Conservation (phyloP, 2,888 invertebrate genomes). For the Saturnia japonica region DNA sequence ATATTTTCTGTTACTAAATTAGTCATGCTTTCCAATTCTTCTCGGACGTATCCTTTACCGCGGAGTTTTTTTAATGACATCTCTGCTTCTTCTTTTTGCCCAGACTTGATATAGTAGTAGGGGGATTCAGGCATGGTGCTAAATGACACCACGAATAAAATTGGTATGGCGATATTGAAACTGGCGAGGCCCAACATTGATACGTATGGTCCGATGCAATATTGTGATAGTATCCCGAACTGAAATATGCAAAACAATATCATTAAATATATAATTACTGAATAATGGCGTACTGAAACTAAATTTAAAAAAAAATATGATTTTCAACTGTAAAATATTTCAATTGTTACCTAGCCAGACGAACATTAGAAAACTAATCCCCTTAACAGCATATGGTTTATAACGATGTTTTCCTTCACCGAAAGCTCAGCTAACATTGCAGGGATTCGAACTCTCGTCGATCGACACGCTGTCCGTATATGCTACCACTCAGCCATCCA, state of each 20-base stretch:
- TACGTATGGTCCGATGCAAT: conserved; percentile 82
- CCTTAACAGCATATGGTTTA: too few relatives aligned
- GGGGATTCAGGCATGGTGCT: conserved; percentile 86
- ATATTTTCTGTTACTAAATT: conserved; percentile 78
- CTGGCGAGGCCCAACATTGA: conserved; percentile 80
- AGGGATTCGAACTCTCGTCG: too few relatives aligned
- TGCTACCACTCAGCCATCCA: too few relatives aligned
- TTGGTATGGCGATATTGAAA: conserved; percentile 79
- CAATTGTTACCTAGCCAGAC: too few relatives aligned
- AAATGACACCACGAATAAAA: conserved; percentile 80
- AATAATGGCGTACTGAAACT: neutral
- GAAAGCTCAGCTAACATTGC: too few relatives aligned
- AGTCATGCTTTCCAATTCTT: conserved; percentile 80
- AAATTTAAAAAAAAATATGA: too few relatives aligned
- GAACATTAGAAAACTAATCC: too few relatives aligned
- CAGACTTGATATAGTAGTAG: conserved; percentile 78
- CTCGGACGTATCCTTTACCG: conserved; percentile 76
- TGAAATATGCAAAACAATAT: conserved; percentile 48
- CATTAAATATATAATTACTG: neutral
- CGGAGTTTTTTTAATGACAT: conserved; percentile 81
- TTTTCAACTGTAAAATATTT: too few relatives aligned
- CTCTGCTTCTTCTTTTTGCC: conserved; percentile 77
- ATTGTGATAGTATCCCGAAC: conserved; percentile 83
- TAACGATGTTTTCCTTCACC: too few relatives aligned
- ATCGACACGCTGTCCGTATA: too few relatives aligned